Percentiles rank a stretch among this genome's conserved stretches.
phyloP scores from a whole-genome alignment of 2,888 invertebrate genomes.

The Agrochola lychnidis region DNA sequence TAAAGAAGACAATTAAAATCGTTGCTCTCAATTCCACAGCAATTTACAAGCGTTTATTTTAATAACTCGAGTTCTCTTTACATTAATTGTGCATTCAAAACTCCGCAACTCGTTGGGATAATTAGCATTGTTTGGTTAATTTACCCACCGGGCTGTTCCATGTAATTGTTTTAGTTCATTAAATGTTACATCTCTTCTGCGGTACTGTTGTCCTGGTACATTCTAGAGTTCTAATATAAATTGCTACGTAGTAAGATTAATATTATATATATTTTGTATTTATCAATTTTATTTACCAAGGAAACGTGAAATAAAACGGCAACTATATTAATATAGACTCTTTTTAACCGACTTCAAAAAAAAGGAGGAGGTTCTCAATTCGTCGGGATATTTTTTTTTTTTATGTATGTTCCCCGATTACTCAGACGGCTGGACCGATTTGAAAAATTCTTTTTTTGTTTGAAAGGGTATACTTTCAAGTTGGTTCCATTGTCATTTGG shows the following conservation, averaged over 20 bases:
- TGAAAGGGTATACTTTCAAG: no score
- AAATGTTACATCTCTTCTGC: constrained; percentile 50
- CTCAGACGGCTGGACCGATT: no score
- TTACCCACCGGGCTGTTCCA: constrained; percentile 24
- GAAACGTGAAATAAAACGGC: no score
- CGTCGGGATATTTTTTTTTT: no score
- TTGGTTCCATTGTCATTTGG: no score
- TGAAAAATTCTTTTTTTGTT: no score
- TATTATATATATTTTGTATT: no score
- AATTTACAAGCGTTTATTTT: constrained; percentile 35
- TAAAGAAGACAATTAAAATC: constrained; percentile 6
- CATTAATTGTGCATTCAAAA: constrained; percentile 60
- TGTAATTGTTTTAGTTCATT: constrained; percentile 60
- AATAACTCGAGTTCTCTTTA: constrained; percentile 45
- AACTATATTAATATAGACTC: no score
- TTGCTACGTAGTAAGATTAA: constrained; percentile 8
- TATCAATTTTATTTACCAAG: no score
- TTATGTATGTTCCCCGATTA: no score
- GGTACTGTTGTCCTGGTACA: constrained; percentile 29
- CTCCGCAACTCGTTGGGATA: constrained; percentile 37
- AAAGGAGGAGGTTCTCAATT: no score
- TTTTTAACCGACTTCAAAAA: no score
- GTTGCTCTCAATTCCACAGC: constrained; percentile 3
- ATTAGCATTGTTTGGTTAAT: constrained; percentile 61
- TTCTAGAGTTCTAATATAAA: constrained; percentile 25